phyloP scores from a whole-genome alignment of 2,888 invertebrate genomes.

The Eremobia ochroleuca region DNA sequence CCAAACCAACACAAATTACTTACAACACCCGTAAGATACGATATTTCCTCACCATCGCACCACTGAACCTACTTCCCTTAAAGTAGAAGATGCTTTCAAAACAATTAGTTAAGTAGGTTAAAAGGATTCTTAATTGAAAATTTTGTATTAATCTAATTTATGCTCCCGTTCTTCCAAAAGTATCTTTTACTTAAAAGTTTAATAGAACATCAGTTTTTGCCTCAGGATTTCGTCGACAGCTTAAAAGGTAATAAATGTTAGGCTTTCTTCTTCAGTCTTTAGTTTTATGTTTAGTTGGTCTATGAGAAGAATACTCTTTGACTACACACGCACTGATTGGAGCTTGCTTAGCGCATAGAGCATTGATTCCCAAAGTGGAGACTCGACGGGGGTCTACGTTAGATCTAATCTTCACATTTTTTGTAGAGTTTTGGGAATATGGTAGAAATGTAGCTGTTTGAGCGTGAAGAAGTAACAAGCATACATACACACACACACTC shows the following conservation, averaged over 20 bases:
- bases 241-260: slow-evolving; percentile 22
- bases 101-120: slow-evolving; percentile 69
- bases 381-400: too few relatives aligned
- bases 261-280: not conserved
- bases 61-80: slow-evolving; percentile 32
- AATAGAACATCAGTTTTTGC: slow-evolving; percentile 37
- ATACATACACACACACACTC: too few relatives aligned
- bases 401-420: too few relatives aligned
- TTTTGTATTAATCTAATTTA: slow-evolving; percentile 65
- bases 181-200: slow-evolving; percentile 59
- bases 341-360: too few relatives aligned
- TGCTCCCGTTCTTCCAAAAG: slow-evolving; percentile 57
- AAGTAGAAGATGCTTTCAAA: slow-evolving; percentile 54
- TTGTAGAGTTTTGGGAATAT: too few relatives aligned
- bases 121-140: slow-evolving; percentile 68
- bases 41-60: slow-evolving; percentile 32
- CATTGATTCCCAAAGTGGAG: too few relatives aligned
- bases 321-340: too few relatives aligned
- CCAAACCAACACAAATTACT: slow-evolving; percentile 2
- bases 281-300: not conserved
- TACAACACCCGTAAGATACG: slow-evolving; percentile 24
- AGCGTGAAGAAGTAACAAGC: too few relatives aligned
- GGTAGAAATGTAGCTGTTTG: too few relatives aligned
- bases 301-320: not conserved
- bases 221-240: slow-evolving; percentile 19